Conservation (phyloP, 2,888 invertebrate genomes). For the Dryocosmus kuriphilus region DNA sequence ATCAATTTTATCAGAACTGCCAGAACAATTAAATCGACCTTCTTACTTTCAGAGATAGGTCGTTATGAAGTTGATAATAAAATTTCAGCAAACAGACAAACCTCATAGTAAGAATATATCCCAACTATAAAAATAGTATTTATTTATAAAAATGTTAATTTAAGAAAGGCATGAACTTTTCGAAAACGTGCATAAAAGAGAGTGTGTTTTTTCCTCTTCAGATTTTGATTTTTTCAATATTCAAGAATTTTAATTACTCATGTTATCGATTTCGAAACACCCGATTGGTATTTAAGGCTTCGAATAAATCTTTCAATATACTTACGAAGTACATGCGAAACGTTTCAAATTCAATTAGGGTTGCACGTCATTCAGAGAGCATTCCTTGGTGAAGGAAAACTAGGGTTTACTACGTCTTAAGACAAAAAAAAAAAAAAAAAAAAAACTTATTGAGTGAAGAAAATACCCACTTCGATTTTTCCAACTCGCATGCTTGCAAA, state of each 20-base stretch:
- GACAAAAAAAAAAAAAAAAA: not conserved
- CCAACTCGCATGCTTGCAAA: slow-evolving; percentile 11
- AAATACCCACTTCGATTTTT: not conserved
- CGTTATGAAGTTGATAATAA: not conserved
- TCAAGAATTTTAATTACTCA: not conserved
- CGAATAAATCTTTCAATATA: not conserved
- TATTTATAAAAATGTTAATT: not conserved
- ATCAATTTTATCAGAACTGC: not conserved
- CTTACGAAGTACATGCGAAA: slow-evolving; percentile 22
- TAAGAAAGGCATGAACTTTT: not conserved
- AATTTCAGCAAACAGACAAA: not conserved
- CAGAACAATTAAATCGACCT: not conserved
- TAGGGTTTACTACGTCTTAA: not conserved
- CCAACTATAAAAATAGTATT: not conserved
- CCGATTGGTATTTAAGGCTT: not conserved
- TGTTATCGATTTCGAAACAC: not conserved
- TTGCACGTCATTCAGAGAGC: slow-evolving; percentile 28
- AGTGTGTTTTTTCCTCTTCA: not conserved
- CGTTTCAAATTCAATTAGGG: slow-evolving; percentile 10
- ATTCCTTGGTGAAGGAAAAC: slow-evolving; percentile 13
- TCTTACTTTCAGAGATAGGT: not conserved
- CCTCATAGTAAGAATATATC: not conserved
- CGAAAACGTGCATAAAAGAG: not conserved
- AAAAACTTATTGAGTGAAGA: not conserved
- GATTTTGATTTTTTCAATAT: not conserved